These are phyloP conservation scores for Oxyruncus cristatus DNA, from an alignment of 2,113 vertebrate genomes.

Conservation along the genomic window DNA sequence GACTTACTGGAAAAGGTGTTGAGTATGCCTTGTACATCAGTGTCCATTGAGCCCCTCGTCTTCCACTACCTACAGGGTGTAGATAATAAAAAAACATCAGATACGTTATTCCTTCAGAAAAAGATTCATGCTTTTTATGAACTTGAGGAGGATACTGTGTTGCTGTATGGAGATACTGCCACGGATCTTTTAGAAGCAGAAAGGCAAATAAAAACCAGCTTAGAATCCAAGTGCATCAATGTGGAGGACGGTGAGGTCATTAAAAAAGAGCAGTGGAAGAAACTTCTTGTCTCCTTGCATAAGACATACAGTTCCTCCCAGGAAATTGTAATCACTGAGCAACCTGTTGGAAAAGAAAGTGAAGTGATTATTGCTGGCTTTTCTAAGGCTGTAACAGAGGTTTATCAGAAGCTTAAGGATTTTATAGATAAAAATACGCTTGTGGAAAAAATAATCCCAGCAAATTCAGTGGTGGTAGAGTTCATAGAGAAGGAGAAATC, in stretches of 20 bases:
- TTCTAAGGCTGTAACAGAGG: conserved; percentile 41
- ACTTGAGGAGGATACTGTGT: conserved; percentile 43
- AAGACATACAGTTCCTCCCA: conserved; percentile 24
- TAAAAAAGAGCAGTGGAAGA: conserved; percentile 69
- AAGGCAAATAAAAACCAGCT: conserved; percentile 59
- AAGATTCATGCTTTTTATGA: conserved; percentile 75
- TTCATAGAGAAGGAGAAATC: conserved; percentile 70
- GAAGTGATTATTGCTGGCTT: conserved; percentile 77
- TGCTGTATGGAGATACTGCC: conserved; percentile 65
- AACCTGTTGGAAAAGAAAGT: not conserved
- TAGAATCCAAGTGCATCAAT: conserved; percentile 60
- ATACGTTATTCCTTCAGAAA: conserved; percentile 69
- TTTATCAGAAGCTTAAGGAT: conserved; percentile 46
- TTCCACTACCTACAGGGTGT: conserved; percentile 71
- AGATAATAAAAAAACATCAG: conserved; percentile 66
- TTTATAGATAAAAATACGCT: conserved; percentile 76
- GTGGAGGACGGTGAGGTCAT: conserved; percentile 70
- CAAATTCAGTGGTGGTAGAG: conserved; percentile 26
- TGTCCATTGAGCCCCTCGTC: conserved; percentile 60
- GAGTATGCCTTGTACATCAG: conserved; percentile 43
- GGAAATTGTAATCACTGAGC: conserved; percentile 42
- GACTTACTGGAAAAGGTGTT: conserved; percentile 63
- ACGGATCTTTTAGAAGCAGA: conserved; percentile 72
- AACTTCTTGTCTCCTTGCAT: conserved; percentile 33
- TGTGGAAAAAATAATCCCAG: conserved; percentile 54